Conservation (phyloP, 2,797 vertebrate species). For the Dendrocincla tyrannina region DNA sequence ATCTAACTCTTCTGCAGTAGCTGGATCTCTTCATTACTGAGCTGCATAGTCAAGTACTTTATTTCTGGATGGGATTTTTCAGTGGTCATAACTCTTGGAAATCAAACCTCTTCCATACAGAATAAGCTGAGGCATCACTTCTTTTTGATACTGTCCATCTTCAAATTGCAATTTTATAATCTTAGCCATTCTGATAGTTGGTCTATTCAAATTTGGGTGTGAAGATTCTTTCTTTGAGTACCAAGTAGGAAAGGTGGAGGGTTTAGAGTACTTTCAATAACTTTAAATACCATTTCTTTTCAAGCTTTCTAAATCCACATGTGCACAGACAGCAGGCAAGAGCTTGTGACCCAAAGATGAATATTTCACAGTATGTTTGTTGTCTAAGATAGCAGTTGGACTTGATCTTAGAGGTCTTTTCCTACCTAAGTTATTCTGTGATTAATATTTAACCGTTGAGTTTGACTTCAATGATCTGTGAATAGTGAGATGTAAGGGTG, state of each 20-base stretch:
- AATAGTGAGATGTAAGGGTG: background rate
- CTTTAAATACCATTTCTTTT: no score
- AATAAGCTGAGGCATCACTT: background rate
- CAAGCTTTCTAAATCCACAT: background rate
- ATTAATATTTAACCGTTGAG: background rate
- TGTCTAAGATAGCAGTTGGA: background rate
- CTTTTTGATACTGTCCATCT: background rate
- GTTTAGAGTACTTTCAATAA: background rate
- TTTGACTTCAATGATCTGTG: background rate
- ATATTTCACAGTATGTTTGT: background rate
- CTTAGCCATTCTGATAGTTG: background rate
- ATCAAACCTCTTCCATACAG: background rate
- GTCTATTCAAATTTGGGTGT: background rate
- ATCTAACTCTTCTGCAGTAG: background rate
- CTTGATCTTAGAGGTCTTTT: background rate
- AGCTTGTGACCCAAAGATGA: background rate
- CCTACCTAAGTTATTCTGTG: fast-evolving
- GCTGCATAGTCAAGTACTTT: background rate
- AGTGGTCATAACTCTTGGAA: background rate
- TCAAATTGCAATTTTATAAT: background rate
- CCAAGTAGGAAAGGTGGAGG: background rate
- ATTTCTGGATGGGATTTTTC: background rate
- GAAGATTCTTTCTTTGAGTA: background rate
- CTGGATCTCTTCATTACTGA: background rate
- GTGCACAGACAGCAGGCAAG: background rate